Conservation (phyloP, 2,888 invertebrate genomes). For the Eilema sororculum region DNA sequence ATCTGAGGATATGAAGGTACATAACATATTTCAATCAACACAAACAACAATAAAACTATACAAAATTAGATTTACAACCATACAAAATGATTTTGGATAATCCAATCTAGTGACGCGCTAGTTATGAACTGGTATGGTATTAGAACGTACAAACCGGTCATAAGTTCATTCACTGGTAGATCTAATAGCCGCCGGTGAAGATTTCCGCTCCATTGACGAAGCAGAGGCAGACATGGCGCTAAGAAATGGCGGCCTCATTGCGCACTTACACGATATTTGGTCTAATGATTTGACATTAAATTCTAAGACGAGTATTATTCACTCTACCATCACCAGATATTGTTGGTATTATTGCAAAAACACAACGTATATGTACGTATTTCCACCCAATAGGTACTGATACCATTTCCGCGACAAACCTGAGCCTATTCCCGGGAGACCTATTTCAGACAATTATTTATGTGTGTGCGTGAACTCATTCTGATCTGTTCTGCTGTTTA, state of each 20-base stretch:
- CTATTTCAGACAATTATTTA: no score
- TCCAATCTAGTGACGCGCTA: constrained; percentile 47
- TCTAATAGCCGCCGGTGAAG: constrained; percentile 52
- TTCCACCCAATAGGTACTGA: no score
- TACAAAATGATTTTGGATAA: constrained; percentile 52
- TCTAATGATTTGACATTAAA: constrained; percentile 28
- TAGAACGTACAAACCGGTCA: constrained; percentile 60
- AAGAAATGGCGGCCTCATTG: constrained; percentile 43
- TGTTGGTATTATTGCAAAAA: no score
- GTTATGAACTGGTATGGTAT: constrained; percentile 54
- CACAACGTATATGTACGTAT: no score
- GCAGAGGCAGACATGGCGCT: constrained; percentile 26
- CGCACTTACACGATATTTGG: constrained; percentile 27
- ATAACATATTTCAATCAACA: constrained; percentile 34
- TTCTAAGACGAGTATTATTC: background rate
- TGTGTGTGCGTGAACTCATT: no score
- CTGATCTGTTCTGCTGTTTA: no score
- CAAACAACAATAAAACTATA: constrained; percentile 37
- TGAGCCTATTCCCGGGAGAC: no score
- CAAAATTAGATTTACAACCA: constrained; percentile 37
- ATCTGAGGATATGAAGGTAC: constrained; percentile 27
- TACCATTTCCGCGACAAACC: no score
- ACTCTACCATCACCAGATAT: no score
- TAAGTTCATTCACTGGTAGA: constrained; percentile 60
- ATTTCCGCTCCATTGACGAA: constrained; percentile 44